These are phyloP conservation scores for Myotis daubentonii DNA, from an alignment of 2,797 vertebrate species.

Conservation along the genomic window DNA sequence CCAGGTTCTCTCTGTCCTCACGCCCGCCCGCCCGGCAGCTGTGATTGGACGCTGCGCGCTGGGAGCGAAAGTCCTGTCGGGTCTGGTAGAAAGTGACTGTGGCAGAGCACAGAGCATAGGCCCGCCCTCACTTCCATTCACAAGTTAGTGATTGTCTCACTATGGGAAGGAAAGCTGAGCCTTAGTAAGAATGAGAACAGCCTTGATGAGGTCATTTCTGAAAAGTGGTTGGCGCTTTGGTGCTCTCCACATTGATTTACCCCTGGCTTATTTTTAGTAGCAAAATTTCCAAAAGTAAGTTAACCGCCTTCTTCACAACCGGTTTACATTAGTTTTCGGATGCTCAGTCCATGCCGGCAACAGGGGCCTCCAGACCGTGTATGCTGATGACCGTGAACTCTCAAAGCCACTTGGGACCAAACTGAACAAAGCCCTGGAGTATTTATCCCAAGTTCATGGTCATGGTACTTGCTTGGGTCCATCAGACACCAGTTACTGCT, in stretches of 20 bases:
- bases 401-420: background rate
- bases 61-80: background rate
- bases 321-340: slow-evolving; percentile 19
- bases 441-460: background rate
- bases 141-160: background rate
- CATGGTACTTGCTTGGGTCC: background rate
- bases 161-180: background rate
- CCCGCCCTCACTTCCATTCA: background rate
- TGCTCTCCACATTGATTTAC: background rate
- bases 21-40: background rate
- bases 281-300: slow-evolving; percentile 38
- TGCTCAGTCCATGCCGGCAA: background rate
- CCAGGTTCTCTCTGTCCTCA: background rate
- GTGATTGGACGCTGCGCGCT: background rate
- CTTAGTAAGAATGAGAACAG: background rate
- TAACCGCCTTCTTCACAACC: background rate
- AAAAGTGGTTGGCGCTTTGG: background rate
- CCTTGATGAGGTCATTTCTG: background rate
- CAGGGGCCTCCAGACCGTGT: background rate
- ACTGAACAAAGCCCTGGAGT: background rate
- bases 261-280: background rate
- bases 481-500: background rate
- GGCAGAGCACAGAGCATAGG: background rate
- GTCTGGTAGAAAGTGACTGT: background rate
- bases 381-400: background rate